Percentiles rank a stretch among this genome's conserved stretches.
phyloP scores from a whole-genome alignment of 1,140 invertebrate genomes.

The Drosophila watanabei region DNA sequence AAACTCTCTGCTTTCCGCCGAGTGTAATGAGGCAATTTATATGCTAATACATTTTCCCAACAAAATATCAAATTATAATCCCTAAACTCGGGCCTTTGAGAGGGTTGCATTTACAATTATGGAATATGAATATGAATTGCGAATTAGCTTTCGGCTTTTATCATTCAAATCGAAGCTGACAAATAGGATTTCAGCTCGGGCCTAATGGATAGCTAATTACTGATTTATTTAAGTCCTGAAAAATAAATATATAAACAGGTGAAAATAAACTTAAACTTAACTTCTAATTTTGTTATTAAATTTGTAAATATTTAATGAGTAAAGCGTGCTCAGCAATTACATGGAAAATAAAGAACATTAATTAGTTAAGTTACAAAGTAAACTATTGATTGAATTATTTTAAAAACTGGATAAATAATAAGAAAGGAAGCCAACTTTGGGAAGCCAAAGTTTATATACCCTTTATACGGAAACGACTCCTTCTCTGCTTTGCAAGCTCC shows the following conservation, averaged over 20 bases:
- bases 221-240: neutral
- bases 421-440: too few species aligned
- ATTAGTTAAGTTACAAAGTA: too few species aligned
- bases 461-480: too few species aligned
- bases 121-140: constrained; percentile 67
- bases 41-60: constrained; percentile 73
- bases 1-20: neutral
- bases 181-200: constrained; percentile 52
- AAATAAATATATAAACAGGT: constrained; percentile 9
- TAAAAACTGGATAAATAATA: too few species aligned
- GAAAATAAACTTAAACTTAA: neutral
- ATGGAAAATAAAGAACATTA: too few species aligned
- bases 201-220: constrained; percentile 23
- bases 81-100: constrained; percentile 5
- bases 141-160: constrained; percentile 46
- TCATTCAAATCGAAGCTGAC: constrained; percentile 62
- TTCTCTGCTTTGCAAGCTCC: too few species aligned
- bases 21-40: constrained; percentile 75
- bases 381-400: too few species aligned
- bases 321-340: too few species aligned
- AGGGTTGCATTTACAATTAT: constrained; percentile 65
- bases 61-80: constrained; percentile 80
- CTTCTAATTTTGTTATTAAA: too few species aligned
- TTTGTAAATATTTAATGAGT: too few species aligned
- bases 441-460: too few species aligned